Conservation (phyloP, 2,113 vertebrate genomes). For the Paratilapia polleni region DNA sequence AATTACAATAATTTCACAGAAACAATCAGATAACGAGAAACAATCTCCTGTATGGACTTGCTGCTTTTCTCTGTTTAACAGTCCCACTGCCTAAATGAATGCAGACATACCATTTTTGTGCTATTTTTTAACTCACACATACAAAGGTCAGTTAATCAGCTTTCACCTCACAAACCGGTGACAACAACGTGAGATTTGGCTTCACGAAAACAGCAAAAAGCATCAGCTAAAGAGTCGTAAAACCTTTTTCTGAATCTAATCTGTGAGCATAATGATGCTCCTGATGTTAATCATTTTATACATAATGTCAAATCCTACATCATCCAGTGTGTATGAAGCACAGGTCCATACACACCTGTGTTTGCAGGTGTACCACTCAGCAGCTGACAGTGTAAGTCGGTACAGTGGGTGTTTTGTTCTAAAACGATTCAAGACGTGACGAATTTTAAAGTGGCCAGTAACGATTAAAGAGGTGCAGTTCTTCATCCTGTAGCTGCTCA, state of each 20-base stretch:
- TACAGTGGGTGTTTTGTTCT: not conserved
- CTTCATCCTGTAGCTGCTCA: accelerated
- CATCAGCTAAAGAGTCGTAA: no score
- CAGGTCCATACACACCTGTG: not conserved
- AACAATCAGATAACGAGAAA: not conserved
- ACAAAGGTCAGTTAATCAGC: no score
- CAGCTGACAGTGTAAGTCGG: accelerated
- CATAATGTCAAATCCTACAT: not conserved
- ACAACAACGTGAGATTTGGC: no score
- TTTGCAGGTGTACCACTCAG: not conserved
- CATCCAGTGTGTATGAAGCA: no score
- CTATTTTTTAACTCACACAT: no score
- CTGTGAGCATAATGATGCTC: not conserved
- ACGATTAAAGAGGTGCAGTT: accelerated
- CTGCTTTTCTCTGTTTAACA: not conserved
- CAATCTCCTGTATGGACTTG: no score
- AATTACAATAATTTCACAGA: not conserved
- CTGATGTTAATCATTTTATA: not conserved
- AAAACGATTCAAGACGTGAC: no score
- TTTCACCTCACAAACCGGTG: no score
- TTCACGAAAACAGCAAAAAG: no score
- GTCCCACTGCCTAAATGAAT: not conserved
- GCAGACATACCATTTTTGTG: accelerated
- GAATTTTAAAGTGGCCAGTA: not conserved
- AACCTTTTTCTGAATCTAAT: no score